Evolutionary conservation across 2,888 invertebrate genomes (phyloP), one percentile per base, ranked within the genome.

Genomic region (Linhomoeus sp.): DNA sequence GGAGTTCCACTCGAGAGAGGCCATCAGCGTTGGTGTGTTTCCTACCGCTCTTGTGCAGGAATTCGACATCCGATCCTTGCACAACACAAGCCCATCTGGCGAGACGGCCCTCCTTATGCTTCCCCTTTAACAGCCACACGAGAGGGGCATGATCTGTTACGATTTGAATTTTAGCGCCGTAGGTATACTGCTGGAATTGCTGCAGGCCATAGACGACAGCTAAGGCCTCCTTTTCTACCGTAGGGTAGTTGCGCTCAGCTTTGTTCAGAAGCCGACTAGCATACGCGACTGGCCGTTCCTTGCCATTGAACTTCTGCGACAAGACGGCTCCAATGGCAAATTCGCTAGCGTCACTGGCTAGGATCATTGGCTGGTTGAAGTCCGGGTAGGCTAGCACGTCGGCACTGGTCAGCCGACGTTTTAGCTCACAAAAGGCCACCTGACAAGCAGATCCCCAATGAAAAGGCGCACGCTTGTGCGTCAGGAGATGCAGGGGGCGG

Each of bases 321-420:
- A 47, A 33, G 3, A 44, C 38, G 5, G 23, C 43, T 7, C 43
- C 43, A 22, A 47, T 35, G 12, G 35, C 47, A 12, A 23, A 5
- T 2, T 33, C 14, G 26, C 43, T 44, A 14, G 43, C 47, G 22
- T 47, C 43, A 20, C 43, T 37, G 2, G 15, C 43, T 17, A 43
- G 24, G n/a, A 37, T 25, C 15, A 43, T 44, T 14, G 37, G 43
- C 29, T 47, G 35, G 3, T 14, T 7, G 24, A 47, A 43, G 25
- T 47, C 33, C 24, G 47, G 43, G 36, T 47, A 36, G 22, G 26
- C 38, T 12, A 47, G 36, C 2, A 38, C 20, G 9, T 43, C 43
- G 5, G 47, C n/a, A 37, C 3, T 43, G 12, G 19, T 24, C 24
- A 47, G 43, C 17, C 3, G 14, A 5, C 12, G 12, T 23, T 44